These are phyloP conservation scores for Cryptosula pallasiana DNA, from an alignment of 2,888 invertebrate species.

Conservation along the genomic window DNA sequence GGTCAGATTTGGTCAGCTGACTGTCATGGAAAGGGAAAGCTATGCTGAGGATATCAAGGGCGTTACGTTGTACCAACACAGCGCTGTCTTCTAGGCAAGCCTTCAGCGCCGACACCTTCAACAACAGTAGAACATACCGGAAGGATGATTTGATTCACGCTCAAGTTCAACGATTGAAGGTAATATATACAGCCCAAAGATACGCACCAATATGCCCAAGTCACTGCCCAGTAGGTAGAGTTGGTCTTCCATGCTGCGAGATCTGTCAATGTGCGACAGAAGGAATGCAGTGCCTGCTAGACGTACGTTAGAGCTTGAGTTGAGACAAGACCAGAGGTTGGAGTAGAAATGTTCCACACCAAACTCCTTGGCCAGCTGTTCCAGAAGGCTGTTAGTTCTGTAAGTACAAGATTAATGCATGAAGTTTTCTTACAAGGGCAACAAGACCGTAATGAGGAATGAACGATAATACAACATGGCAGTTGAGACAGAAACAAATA, in stretches of 20 bases:
- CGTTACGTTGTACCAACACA: constrained; percentile 77
- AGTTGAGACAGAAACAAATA: no score
- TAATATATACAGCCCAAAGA: no score
- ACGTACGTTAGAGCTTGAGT: constrained; percentile 72
- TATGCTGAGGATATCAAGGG: constrained; percentile 73
- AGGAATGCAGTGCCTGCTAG: constrained; percentile 77
- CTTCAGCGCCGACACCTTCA: constrained; percentile 73
- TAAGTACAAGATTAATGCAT: no score
- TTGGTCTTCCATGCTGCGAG: constrained; percentile 73
- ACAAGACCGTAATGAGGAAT: no score
- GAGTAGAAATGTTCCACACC: constrained; percentile 76
- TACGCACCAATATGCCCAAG: constrained; percentile 72
- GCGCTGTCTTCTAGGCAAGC: constrained; percentile 73
- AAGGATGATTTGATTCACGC: no score
- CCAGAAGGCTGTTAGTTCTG: constrained; percentile 59
- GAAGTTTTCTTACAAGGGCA: no score
- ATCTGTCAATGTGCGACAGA: constrained; percentile 72
- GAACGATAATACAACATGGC: no score
- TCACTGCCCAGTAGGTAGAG: constrained; percentile 76
- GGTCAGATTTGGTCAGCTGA: constrained; percentile 62
- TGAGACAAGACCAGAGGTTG: constrained; percentile 80
- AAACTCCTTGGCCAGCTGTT: constrained; percentile 70
- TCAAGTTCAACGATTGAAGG: no score
- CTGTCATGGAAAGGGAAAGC: constrained; percentile 80
- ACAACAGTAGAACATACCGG: no score